Evolutionary conservation across 2,797 vertebrate species (phyloP), one percentile per base, ranked within the genome.

Genomic region (Anguilla pacifica): DNA sequence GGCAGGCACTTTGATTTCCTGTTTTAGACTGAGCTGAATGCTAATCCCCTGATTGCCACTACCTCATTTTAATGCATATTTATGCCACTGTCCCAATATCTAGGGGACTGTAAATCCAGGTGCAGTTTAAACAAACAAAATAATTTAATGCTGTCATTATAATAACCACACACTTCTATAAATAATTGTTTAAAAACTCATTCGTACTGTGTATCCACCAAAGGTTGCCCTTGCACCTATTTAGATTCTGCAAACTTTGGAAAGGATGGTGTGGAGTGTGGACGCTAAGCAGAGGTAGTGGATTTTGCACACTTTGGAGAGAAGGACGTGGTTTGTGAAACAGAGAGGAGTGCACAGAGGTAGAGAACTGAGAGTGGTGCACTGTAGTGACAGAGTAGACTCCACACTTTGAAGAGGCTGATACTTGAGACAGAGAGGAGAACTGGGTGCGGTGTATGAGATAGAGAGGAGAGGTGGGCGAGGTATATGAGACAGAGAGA

Each of bases 1-100:
- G 87, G 53, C 55, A 51, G 31, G 31, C 61, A 46, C 86, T 92
- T 89, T 91, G 86, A 90, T 91, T 89, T 67, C 55, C 28, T 83
- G 86, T 85, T 88, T 89, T 81, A 89, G 35, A 85, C 28, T 53
- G 43, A 70, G 25, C 46, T 39, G 43, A 35, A 46, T 61, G n/a
- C 77, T 83, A 88, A 86, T 86, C 88, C 57, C 25, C 57, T 70
- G 77, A 51, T 19, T 13, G 59, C 59, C 13, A 67, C 53, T 25
- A 82, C 43, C 25, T 82, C 46, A 51, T n/a, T 28, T 7, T 85
- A 67, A 51, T 43, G 70, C 64, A 67, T 82, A 64, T 61, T 61
- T 49, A 70, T 85, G 64, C 43, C 39, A 25, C 35, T 61, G 55
- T 49, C 31, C 59, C 84, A 13, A 85, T 39, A 53, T n/a, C 64